Evolutionary conservation across 2,888 invertebrate species (phyloP).

Genomic region (Epistrophella euchroma): DNA sequence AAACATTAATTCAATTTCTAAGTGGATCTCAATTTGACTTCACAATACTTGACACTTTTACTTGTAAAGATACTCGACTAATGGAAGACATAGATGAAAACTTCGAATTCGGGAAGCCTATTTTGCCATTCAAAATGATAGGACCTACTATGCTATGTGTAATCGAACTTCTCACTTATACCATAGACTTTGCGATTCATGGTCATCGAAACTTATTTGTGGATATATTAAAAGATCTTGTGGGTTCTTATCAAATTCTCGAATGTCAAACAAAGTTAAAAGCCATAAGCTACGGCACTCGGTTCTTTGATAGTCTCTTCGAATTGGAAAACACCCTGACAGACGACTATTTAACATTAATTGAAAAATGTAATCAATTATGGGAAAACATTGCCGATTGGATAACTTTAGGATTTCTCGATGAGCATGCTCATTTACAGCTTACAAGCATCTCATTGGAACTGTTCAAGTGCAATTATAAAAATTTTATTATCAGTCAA

Average conservation of each 20-base stretch:
- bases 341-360: constrained; percentile 19
- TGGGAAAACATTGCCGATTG: constrained; percentile 52
- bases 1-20: constrained; percentile 16
- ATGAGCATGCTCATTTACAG: constrained; percentile 27
- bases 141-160: constrained; percentile 32
- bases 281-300: constrained; percentile 37
- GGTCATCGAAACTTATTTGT: background rate
- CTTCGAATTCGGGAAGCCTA: constrained; percentile 10
- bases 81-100: constrained; percentile 42
- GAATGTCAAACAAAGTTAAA: constrained; percentile 46
- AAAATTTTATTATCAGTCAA: background rate
- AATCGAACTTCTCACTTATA: constrained; percentile 26
- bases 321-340: background rate
- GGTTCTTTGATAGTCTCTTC: constrained; percentile 45
- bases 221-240: constrained; percentile 13
- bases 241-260: constrained; percentile 1
- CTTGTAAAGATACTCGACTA: constrained; percentile 16
- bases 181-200: constrained; percentile 24
- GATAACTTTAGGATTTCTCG: constrained; percentile 19
- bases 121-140: constrained; percentile 11
- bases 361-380: constrained; percentile 32
- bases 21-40: background rate
- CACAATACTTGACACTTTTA: constrained; percentile 23
- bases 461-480: constrained; percentile 52
- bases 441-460: constrained; percentile 26